Percentiles rank a stretch among this genome's conserved stretches.
Evolutionary conservation across 2,113 vertebrate species (phyloP).

Genomic region (Felis chaus): DNA sequence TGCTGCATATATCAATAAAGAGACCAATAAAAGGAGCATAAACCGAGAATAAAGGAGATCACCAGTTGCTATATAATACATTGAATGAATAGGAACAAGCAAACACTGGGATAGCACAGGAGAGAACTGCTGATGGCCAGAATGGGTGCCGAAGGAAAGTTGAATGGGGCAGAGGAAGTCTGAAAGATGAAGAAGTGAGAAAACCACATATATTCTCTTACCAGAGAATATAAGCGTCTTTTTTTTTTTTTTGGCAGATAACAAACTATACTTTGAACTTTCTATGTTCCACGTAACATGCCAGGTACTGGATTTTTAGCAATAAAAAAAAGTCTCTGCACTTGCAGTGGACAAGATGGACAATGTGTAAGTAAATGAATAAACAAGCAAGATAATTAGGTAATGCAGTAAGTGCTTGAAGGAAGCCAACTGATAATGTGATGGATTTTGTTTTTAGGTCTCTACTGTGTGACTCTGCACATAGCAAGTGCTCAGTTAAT

Average conservation of each 20-base stretch:
- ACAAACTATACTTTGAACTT: conserved; percentile 13
- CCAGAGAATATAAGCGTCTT: not conserved
- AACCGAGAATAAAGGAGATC: not conserved
- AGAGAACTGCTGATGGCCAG: not conserved
- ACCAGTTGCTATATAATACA: not conserved
- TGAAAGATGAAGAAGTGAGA: not conserved
- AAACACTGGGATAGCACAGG: not conserved
- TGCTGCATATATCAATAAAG: not conserved
- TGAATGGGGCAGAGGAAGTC: not conserved
- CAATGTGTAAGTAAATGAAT: conserved; percentile 9
- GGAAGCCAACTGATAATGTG: not conserved
- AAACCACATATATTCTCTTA: not conserved
- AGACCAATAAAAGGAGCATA: not conserved
- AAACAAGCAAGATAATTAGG: conserved; percentile 38
- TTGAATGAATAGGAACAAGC: not conserved
- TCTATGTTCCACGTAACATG: not conserved
- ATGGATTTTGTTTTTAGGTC: not conserved
- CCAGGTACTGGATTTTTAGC: not conserved
- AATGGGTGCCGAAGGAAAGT: not conserved
- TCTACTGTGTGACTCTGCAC: not conserved
- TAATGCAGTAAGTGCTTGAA: not conserved
- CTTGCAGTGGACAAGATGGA: not conserved
- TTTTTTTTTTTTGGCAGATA: not conserved
- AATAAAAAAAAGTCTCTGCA: not conserved
- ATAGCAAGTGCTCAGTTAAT: not conserved